These are phyloP conservation scores for Sebastes itinus DNA, from an alignment of 2,797 vertebrate genomes.

Conservation along the genomic window DNA sequence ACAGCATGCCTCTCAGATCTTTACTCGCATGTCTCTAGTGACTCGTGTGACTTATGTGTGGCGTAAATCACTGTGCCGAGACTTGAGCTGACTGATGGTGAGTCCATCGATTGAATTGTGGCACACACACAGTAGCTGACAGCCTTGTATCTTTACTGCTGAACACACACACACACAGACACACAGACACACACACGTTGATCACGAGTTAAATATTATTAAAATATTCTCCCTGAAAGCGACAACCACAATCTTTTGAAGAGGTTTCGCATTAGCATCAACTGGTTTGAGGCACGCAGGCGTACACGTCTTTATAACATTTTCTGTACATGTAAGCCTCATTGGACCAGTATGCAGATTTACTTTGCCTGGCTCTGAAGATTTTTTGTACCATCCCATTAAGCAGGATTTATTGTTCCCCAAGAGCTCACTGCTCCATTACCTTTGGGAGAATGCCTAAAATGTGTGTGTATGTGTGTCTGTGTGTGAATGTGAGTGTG, in stretches of 20 bases:
- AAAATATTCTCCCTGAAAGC: slow-evolving; percentile 33
- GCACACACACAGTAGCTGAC: slow-evolving; percentile 21
- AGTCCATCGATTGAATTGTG: slow-evolving; percentile 65
- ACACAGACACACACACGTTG: neutral
- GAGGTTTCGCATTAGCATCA: slow-evolving; percentile 17
- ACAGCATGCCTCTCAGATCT: slow-evolving; percentile 30
- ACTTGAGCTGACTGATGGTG: slow-evolving; percentile 72
- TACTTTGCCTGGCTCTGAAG: slow-evolving; percentile 66
- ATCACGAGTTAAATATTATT: slow-evolving; percentile 32
- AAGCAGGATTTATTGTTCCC: slow-evolving; percentile 80
- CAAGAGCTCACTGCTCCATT: slow-evolving; percentile 77
- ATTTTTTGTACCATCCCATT: slow-evolving; percentile 78
- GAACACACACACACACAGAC: neutral
- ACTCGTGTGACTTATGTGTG: slow-evolving; percentile 76
- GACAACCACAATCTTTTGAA: slow-evolving; percentile 14
- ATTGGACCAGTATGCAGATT: slow-evolving; percentile 66
- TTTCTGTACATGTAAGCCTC: slow-evolving; percentile 57
- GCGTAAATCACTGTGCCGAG: slow-evolving; percentile 79
- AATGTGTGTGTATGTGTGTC: slow-evolving; percentile 21
- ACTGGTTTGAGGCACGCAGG: neutral
- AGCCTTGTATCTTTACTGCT: slow-evolving; percentile 16
- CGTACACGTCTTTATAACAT: slow-evolving; percentile 2
- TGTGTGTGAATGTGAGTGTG: slow-evolving; percentile 10
- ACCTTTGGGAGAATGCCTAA: slow-evolving; percentile 71
- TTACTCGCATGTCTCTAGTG: slow-evolving; percentile 29